Conservation (phyloP, 2,113 vertebrate genomes). For the Entelurus aequoreus region DNA sequence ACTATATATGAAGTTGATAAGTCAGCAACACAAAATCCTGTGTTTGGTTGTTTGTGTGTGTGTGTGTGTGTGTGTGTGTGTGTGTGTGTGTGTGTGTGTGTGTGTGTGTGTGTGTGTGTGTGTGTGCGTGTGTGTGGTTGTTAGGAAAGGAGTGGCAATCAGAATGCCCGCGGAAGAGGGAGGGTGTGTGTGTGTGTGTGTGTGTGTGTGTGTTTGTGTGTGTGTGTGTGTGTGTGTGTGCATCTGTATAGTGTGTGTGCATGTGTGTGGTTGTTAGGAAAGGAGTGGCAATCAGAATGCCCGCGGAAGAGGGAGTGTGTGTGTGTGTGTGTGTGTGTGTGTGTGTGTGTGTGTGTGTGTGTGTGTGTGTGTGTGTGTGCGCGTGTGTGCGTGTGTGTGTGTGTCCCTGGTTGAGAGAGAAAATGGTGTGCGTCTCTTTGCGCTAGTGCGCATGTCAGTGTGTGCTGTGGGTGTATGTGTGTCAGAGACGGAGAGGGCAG, state of each 20-base stretch:
- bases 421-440: constrained; percentile 32
- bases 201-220: constrained; percentile 25
- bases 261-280: constrained; percentile 49
- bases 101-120: constrained; percentile 19
- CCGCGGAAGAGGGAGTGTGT: constrained; percentile 42
- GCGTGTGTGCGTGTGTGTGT: too few relatives aligned
- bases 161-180: constrained; percentile 52
- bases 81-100: constrained; percentile 21
- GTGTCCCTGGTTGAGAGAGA: constrained; percentile 17
- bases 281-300: constrained; percentile 56
- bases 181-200: constrained; percentile 25
- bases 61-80: constrained; percentile 13
- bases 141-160: constrained; percentile 53
- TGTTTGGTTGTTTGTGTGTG: too few relatives aligned
- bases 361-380: too few relatives aligned
- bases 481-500: constrained; percentile 27
- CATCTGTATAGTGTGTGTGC: constrained; percentile 22
- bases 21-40: too few relatives aligned
- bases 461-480: constrained; percentile 48
- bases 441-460: constrained; percentile 42
- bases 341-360: constrained; percentile 1
- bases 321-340: constrained; percentile 24
- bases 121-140: constrained; percentile 45
- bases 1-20: background rate
- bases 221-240: constrained; percentile 17